A percentile compares a stretch with the other conserved stretches of the same genome.
Evolutionary conservation across 2,888 invertebrate species (phyloP).

Genomic region (Aleiodes leptofemur): DNA sequence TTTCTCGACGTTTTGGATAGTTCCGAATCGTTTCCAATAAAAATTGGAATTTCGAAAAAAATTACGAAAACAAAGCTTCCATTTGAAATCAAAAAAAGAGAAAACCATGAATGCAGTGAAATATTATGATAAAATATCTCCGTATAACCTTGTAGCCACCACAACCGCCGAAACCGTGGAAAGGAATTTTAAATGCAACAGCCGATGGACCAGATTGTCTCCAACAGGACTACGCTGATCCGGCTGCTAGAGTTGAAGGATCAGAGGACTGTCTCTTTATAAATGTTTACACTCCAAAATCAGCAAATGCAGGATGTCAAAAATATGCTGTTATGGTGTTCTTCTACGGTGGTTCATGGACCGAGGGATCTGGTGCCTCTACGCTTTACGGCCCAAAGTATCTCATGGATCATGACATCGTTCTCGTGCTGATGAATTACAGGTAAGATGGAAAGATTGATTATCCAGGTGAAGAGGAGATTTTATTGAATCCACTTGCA

Average conservation of each 20-base stretch:
- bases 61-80: too few relatives aligned
- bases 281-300: slow-evolving; percentile 80
- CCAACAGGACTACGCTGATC: slow-evolving; percentile 82
- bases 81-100: too few relatives aligned
- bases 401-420: slow-evolving; percentile 80
- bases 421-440: slow-evolving; percentile 77
- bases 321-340: slow-evolving; percentile 75
- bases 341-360: slow-evolving; percentile 4
- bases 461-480: not conserved
- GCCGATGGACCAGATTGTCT: slow-evolving; percentile 82
- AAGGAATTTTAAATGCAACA: slow-evolving; percentile 79
- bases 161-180: slow-evolving; percentile 78
- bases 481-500: not conserved
- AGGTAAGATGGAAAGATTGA: slow-evolving; percentile 1
- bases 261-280: slow-evolving; percentile 88
- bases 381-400: slow-evolving; percentile 81
- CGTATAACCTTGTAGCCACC: slow-evolving; percentile 34
- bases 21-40: too few relatives aligned
- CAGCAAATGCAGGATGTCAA: slow-evolving; percentile 76
- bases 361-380: slow-evolving; percentile 8
- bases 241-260: slow-evolving; percentile 80
- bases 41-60: not conserved
- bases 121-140: too few relatives aligned
- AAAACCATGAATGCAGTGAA: too few relatives aligned
- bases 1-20: too few relatives aligned